Base-by-base conservation (phyloP, 2,113 vertebrate genomes). In the Octodon degus region DNA sequence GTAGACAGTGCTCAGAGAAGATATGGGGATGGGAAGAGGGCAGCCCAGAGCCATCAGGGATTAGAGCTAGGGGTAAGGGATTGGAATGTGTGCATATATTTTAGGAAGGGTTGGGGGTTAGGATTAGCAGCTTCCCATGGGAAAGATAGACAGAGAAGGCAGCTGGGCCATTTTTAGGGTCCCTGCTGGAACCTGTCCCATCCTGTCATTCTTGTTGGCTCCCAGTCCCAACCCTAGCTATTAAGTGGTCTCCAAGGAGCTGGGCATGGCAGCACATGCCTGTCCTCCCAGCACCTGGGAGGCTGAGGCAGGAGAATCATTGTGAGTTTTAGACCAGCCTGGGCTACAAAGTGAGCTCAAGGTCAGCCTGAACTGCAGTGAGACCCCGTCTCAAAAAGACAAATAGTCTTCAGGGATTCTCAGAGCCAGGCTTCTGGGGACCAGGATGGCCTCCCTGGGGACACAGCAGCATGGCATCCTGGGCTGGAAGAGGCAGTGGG, bases 61-160 rank as follows among this genome's bases (percentile, higher is more conserved):
- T 27, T 43, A 25, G 40, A 14, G 47, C 19, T 50, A 20, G 76
- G 30, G 25, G 13, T 13, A 53, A 30, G 47, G 37, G 34, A 5
- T 3, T 37, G 12, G 12, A 55, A 53, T 3, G 5, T 16, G 5
- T 27, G 5, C 0, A 0, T 2, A 1, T 10, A 20, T 74, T 70
- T 93, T 13, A 62, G 81, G 94, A 70, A 68, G 20, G 32, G 22
- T 32, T 19, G 19, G 7, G 3, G 30, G 37, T 22, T 74, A 65
- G 12, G 17, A 20, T 47, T 9, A 47, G 65, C 25, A 60, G 5
- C 84, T 37, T 67, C 87, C 79, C 0, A 2, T 1, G 37, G 40
- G 34, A 60, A 65, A 40, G 63, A n/a, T 1, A 24, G 37, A 17
- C 87, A 32, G 3, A 14, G 34, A 14, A 17, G 43, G 25, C 17